Conservation (phyloP, 2,888 invertebrate genomes). For the Listrodromus nycthemerus region DNA sequence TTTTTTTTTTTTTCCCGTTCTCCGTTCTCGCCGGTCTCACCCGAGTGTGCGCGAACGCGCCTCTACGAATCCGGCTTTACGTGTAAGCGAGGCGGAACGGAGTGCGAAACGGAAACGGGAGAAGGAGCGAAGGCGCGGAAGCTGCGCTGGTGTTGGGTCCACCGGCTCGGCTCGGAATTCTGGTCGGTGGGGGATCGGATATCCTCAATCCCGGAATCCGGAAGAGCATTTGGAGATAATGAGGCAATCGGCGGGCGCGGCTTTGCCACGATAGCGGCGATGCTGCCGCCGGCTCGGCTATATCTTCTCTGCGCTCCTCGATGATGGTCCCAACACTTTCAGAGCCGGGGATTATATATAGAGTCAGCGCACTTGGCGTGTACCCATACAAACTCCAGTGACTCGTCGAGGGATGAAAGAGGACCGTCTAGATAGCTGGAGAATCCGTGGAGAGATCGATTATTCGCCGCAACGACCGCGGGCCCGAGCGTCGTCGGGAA, state of each 20-base stretch:
- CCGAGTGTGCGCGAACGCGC: not conserved
- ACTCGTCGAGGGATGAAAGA: conserved; percentile 29
- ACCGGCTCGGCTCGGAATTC: conserved; percentile 52
- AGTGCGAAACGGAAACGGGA: conserved; percentile 34
- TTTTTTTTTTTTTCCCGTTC: no score
- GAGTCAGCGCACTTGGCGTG: not conserved
- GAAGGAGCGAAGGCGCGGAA: conserved; percentile 30
- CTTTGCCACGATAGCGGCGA: conserved; percentile 47
- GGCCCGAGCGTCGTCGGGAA: conserved; percentile 24
- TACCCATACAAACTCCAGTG: conserved; percentile 11
- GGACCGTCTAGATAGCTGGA: conserved; percentile 25
- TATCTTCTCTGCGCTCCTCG: conserved; percentile 34
- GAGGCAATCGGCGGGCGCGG: conserved; percentile 60
- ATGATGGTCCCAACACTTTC: conserved; percentile 15
- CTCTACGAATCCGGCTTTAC: conserved; percentile 7
- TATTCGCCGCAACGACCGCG: conserved; percentile 57
- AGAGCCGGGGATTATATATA: not conserved
- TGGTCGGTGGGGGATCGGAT: conserved; percentile 58
- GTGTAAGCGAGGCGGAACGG: conserved; percentile 44
- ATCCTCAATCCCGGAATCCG: conserved; percentile 65
- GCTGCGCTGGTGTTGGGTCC: conserved; percentile 53
- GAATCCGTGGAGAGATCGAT: conserved; percentile 56
- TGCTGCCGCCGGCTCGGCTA: conserved; percentile 38
- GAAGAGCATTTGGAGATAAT: conserved; percentile 64
- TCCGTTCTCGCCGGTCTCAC: conserved; percentile 14